phyloP scores from a whole-genome alignment of 2,797 vertebrate genomes.

The Oryzias sinensis region DNA sequence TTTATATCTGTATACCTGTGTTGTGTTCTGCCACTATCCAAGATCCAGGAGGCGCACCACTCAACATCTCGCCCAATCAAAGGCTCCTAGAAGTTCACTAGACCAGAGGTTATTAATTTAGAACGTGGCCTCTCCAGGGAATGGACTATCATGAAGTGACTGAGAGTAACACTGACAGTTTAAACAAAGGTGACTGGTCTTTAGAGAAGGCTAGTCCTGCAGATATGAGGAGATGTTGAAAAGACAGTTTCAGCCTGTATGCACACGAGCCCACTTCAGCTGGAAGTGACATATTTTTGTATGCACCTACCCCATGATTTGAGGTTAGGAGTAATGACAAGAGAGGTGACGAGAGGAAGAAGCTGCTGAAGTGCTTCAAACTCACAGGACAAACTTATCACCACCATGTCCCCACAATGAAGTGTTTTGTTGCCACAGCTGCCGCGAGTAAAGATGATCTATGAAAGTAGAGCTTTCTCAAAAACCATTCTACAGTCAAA shows the following conservation, averaged over 20 bases:
- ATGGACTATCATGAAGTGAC: slow-evolving; percentile 26
- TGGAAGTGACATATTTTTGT: slow-evolving; percentile 42
- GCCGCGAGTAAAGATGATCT: slow-evolving; percentile 14
- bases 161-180: slow-evolving; percentile 1
- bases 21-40: slow-evolving; percentile 45
- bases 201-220: slow-evolving; percentile 38
- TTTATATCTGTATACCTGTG: slow-evolving; percentile 19
- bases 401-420: slow-evolving; percentile 27
- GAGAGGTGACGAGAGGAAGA: slow-evolving; percentile 48
- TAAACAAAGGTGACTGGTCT: slow-evolving; percentile 49
- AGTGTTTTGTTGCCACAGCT: slow-evolving; percentile 33
- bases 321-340: slow-evolving; percentile 71
- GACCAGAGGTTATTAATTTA: slow-evolving; percentile 52
- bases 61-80: slow-evolving; percentile 47
- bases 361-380: slow-evolving; percentile 39
- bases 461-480: slow-evolving; percentile 13
- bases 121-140: slow-evolving; percentile 34
- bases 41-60: slow-evolving; percentile 36
- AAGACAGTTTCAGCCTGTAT: slow-evolving; percentile 42
- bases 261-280: slow-evolving; percentile 32
- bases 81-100: slow-evolving; percentile 39
- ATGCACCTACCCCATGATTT: slow-evolving; percentile 76
- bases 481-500: background rate
- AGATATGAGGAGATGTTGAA: slow-evolving; percentile 39
- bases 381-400: slow-evolving; percentile 25